These are phyloP conservation scores for Caenorhabditis japonica DNA, from an alignment of 2,888 invertebrate species.

Conservation along the genomic window DNA sequence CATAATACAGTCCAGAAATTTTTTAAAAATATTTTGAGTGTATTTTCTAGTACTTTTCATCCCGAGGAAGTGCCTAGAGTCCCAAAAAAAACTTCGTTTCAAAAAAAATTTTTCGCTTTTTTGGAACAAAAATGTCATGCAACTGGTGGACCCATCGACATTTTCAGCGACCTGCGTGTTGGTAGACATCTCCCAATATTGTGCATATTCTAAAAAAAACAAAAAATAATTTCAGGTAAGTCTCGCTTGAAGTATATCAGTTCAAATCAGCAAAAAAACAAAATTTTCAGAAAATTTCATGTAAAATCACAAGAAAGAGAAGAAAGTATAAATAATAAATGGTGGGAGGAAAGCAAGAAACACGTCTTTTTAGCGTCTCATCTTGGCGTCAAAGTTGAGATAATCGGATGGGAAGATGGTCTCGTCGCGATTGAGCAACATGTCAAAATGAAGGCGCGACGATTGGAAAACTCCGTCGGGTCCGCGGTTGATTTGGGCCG, in stretches of 20 bases:
- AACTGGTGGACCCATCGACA: too few relatives aligned
- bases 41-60: too few relatives aligned
- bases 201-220: too few relatives aligned
- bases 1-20: too few relatives aligned
- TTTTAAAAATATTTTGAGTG: too few relatives aligned
- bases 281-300: constrained; percentile 37
- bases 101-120: too few relatives aligned
- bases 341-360: not conserved
- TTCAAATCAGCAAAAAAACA: not conserved
- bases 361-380: constrained; percentile 45
- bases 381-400: constrained; percentile 70
- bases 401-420: constrained; percentile 71
- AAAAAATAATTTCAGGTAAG: too few relatives aligned
- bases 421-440: constrained; percentile 73
- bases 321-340: constrained; percentile 25
- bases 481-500: constrained; percentile 75
- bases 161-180: too few relatives aligned
- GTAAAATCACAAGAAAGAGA: constrained; percentile 35
- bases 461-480: constrained; percentile 71
- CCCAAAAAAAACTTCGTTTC: too few relatives aligned
- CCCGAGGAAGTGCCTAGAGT: too few relatives aligned
- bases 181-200: too few relatives aligned
- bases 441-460: constrained; percentile 74
- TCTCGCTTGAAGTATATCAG: not conserved
- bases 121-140: too few relatives aligned